Evolutionary conservation across 2,888 invertebrate genomes (phyloP), one percentile per base, ranked within the genome.

Genomic region (Calameuta pallipes): DNA sequence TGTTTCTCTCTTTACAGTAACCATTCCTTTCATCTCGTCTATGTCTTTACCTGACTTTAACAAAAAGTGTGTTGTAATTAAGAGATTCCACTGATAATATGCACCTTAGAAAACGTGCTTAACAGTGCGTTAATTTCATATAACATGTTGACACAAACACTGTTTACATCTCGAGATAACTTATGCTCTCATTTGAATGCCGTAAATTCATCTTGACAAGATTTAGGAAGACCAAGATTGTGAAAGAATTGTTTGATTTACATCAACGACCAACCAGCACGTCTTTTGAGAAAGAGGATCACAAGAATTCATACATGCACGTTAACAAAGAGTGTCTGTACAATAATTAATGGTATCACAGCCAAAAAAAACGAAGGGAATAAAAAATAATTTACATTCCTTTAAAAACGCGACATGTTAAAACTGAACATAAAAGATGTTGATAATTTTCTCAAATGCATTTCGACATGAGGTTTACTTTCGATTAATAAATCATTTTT

Each of bases 191-290:
- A 69, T 82, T 80, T 75, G 76, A 79, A 75, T 78, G 83, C 81
- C 75, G 82, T 87, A 85, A 85, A 86, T 88, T 88, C 85, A 83
- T 83, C 80, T 79, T 36, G 75, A 80, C 56, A 77, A 81, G 82
- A 84, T 83, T 82, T 79, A 83, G 77, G 77, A 83, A 81, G 78
- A 77, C 76, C 69, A 78, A 82, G 70, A 80, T 71, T 78, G 56
- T 56, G 34, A 75, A 79, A 70, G 31, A 30, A 70, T 70, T 70
- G 71, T 70, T 70, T 70, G 71, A 70, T 70, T 70, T 70, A 70
- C 71, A 70, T 41, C 41, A 41, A 41, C 41, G 23, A 41, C 41
- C 41, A 15, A 41, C 41, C 23, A 41, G 23, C 23, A 23, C 23
- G 23, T 15, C 41, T 41, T 41, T 41, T 41, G 15, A 41, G 41